These are phyloP conservation scores for Scaptomyza polygonia DNA, from an alignment of 2,888 invertebrate species.

Conservation along the genomic window DNA sequence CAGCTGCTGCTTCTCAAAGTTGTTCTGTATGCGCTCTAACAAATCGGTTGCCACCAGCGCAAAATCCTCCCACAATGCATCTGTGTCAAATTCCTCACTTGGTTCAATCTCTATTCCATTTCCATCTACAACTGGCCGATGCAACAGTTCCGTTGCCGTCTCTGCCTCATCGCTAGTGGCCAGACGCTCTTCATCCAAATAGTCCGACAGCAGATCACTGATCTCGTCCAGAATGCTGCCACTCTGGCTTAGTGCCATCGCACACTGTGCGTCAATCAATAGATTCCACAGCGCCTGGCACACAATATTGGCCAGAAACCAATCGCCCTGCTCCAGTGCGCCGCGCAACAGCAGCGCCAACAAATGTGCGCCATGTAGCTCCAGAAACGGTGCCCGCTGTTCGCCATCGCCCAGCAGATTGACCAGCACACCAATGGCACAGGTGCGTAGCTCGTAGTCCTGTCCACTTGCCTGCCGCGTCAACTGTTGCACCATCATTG, in stretches of 20 bases:
- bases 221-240: conserved; percentile 86
- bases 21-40: conserved; percentile 86
- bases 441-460: conserved; percentile 89
- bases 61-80: conserved; percentile 89
- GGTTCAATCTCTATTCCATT: neutral
- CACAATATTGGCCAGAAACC: conserved; percentile 89
- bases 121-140: neutral
- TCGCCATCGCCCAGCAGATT: conserved; percentile 89
- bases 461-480: conserved; percentile 76
- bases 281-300: conserved; percentile 92
- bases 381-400: conserved; percentile 86
- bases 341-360: conserved; percentile 86
- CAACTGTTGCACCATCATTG: conserved; percentile 85
- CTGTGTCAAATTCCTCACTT: conserved; percentile 28
- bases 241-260: conserved; percentile 40
- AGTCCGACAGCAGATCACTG: conserved; percentile 86
- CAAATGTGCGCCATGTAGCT: conserved; percentile 85
- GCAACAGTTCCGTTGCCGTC: conserved; percentile 1
- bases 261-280: conserved; percentile 85
- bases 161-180: conserved; percentile 28
- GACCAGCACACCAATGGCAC: conserved; percentile 92
- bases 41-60: conserved; percentile 90
- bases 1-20: conserved; percentile 66
- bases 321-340: conserved; percentile 87
- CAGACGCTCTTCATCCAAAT: conserved; percentile 87